These are phyloP conservation scores for Drosophila pachea DNA, from an alignment of 1,140 invertebrate genomes.

Conservation along the genomic window DNA sequence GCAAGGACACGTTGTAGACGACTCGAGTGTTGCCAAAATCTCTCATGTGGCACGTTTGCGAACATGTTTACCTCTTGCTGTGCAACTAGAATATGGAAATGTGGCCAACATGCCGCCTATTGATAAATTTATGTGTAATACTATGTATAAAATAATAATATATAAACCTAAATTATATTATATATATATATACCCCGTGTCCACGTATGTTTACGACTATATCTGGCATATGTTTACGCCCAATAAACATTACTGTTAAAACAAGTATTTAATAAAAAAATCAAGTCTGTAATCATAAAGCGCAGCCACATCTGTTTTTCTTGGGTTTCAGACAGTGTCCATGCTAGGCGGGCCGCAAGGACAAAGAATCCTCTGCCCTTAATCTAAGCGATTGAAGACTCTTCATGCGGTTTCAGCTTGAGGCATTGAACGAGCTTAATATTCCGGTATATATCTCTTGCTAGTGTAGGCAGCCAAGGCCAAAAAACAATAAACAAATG, in stretches of 20 bases:
- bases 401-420: too few species aligned
- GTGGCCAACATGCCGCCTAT: slow-evolving; percentile 29
- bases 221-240: slow-evolving; percentile 47
- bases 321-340: too few species aligned
- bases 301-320: not conserved
- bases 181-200: not conserved
- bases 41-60: slow-evolving; percentile 56
- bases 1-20: slow-evolving; percentile 29
- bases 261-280: slow-evolving; percentile 67
- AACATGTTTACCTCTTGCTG: slow-evolving; percentile 74
- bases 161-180: slow-evolving; percentile 18
- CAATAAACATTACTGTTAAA: slow-evolving; percentile 65
- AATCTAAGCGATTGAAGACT: too few species aligned
- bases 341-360: too few species aligned
- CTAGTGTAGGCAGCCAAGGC: too few species aligned
- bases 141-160: slow-evolving; percentile 43
- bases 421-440: too few species aligned
- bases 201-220: slow-evolving; percentile 18
- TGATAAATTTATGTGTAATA: slow-evolving; percentile 52
- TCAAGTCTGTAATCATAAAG: slow-evolving; percentile 63
- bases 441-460: too few species aligned
- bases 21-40: slow-evolving; percentile 63
- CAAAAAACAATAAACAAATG: too few species aligned
- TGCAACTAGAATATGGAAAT: slow-evolving; percentile 60
- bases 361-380: too few species aligned